Percentiles rank a stretch among this genome's conserved stretches.
Conservation (phyloP, 2,888 invertebrate species). For the Odontomyia ornata region DNA sequence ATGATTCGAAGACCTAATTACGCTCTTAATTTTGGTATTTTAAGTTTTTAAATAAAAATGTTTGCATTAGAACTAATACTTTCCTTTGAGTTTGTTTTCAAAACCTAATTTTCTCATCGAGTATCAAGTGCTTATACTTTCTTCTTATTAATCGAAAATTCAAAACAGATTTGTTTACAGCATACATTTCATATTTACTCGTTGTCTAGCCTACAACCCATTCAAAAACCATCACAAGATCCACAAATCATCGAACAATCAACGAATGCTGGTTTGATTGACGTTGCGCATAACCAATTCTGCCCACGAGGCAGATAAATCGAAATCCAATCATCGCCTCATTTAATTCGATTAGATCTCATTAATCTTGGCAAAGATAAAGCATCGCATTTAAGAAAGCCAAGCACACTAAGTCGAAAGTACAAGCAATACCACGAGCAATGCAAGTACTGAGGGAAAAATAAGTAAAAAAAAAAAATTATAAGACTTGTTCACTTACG, state of each 20-base stretch:
- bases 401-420: slow-evolving; percentile 2
- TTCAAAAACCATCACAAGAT: not conserved
- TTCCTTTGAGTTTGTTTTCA: too few relatives aligned
- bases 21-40: too few relatives aligned
- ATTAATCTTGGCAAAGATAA: slow-evolving; percentile 49
- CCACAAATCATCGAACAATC: slow-evolving; percentile 37
- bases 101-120: too few relatives aligned
- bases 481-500: slow-evolving; percentile 29
- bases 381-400: slow-evolving; percentile 27
- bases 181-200: too few relatives aligned
- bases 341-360: slow-evolving; percentile 50
- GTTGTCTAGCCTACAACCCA: not conserved
- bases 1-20: too few relatives aligned
- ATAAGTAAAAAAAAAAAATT: not conserved
- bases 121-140: too few relatives aligned
- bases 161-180: too few relatives aligned
- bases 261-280: slow-evolving; percentile 34
- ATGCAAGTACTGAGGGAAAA: not conserved
- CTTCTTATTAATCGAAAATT: too few relatives aligned
- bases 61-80: too few relatives aligned
- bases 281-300: slow-evolving; percentile 37
- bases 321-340: slow-evolving; percentile 44
- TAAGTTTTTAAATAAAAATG: too few relatives aligned
- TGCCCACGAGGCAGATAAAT: slow-evolving; percentile 41
- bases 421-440: not conserved